These are phyloP conservation scores for Campoplex nolae DNA, from an alignment of 2,888 invertebrate genomes.

Conservation along the genomic window DNA sequence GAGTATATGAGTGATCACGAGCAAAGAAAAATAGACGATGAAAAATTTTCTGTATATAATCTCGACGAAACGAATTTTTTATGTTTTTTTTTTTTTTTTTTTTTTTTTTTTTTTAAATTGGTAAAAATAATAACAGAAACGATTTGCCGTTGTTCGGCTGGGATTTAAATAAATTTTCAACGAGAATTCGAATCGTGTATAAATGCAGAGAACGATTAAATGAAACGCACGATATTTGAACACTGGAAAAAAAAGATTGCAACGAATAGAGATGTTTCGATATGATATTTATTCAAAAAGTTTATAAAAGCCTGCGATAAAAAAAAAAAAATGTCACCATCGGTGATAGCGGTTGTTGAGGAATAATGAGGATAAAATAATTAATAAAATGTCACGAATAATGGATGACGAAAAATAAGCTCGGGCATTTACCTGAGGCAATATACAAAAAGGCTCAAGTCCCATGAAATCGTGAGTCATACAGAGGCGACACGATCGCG, in stretches of 20 bases:
- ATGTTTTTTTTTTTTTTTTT: too few relatives aligned
- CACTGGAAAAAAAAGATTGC: neutral
- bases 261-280: neutral
- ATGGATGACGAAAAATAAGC: neutral
- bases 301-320: neutral
- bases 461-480: neutral
- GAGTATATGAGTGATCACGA: neutral
- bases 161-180: neutral
- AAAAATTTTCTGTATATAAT: neutral
- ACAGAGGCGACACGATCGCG: neutral
- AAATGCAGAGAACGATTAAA: neutral
- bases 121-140: neutral
- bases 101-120: too few relatives aligned
- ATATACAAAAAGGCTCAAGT: neutral
- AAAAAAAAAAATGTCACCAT: neutral
- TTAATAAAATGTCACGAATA: constrained; percentile 6
- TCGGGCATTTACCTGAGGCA: neutral
- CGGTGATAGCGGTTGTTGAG: neutral
- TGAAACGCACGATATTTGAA: neutral
- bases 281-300: neutral
- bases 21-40: neutral
- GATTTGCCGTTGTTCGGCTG: neutral
- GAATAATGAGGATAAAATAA: neutral
- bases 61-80: neutral
- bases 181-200: neutral